A percentile compares a stretch with the other conserved stretches of the same genome.
phyloP scores from a whole-genome alignment of 2,113 vertebrate species.

The Sceloporus undulatus region DNA sequence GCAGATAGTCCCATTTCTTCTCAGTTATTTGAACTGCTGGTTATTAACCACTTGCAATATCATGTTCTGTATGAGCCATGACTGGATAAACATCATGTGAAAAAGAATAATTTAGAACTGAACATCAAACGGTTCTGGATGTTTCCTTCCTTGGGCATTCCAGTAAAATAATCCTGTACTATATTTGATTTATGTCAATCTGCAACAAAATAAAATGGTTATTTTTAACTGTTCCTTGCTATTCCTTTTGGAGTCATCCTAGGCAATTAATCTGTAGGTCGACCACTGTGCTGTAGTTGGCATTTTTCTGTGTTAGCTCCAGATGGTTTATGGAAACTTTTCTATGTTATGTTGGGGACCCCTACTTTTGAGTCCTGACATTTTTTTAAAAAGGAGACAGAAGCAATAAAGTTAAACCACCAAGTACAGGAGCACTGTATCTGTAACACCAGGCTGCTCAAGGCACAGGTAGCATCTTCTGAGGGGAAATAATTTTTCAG shows the following conservation, averaged over 20 bases:
- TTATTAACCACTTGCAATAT: not conserved
- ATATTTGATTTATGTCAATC: not conserved
- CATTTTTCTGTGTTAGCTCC: not conserved
- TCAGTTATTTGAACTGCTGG: not conserved
- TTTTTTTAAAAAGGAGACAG: not conserved
- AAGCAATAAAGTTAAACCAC: too few species aligned
- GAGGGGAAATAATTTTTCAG: too few species aligned
- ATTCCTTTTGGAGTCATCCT: not conserved
- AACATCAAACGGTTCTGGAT: not conserved
- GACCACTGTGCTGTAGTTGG: not conserved
- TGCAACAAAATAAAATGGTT: not conserved
- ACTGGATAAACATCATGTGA: not conserved
- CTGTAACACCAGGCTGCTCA: too few species aligned
- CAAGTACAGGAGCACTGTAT: too few species aligned
- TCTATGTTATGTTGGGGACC: not conserved
- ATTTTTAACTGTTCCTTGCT: not conserved
- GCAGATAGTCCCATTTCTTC: not conserved
- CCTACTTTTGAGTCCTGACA: not conserved
- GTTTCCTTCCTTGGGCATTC: not conserved
- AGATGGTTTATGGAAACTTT: not conserved
- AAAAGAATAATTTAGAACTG: too few species aligned
- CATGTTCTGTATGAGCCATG: not conserved
- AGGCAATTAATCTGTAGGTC: not conserved
- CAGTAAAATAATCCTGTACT: not conserved
- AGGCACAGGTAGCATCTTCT: too few species aligned